phyloP scores from a whole-genome alignment of 2,888 invertebrate species.

The Drosophila nr. fundita region DNA sequence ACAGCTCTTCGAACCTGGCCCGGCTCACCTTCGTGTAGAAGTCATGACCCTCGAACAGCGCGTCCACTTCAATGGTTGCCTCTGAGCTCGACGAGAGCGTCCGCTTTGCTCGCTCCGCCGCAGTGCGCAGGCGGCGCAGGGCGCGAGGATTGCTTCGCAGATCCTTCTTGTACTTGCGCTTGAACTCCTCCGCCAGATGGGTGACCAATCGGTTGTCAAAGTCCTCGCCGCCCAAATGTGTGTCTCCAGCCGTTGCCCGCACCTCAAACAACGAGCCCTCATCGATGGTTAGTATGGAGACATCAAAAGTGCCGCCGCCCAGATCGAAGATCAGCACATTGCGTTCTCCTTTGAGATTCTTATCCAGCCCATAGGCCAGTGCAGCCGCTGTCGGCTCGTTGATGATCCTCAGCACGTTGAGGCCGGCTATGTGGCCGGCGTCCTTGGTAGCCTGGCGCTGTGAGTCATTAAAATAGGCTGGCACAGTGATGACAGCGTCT shows the following conservation, averaged over 20 bases:
- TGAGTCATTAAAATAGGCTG: conserved; percentile 29
- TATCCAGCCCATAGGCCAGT: conserved; percentile 26
- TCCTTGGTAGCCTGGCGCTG: conserved; percentile 25
- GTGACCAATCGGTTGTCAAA: conserved; percentile 24
- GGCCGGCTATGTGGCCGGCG: conserved; percentile 25
- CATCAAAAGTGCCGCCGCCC: conserved; percentile 85
- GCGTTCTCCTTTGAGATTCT: conserved; percentile 25
- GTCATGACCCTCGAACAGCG: conserved; percentile 29
- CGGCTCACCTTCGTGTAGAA: conserved; percentile 17
- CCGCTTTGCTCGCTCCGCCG: conserved; percentile 31
- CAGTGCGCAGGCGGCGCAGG: not conserved
- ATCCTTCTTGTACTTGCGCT: conserved; percentile 15
- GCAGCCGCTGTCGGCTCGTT: conserved; percentile 29
- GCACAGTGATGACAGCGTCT: conserved; percentile 64
- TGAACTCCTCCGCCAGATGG: conserved; percentile 27
- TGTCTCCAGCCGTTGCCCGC: conserved; percentile 28
- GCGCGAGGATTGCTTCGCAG: not conserved
- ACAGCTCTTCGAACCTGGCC: not conserved
- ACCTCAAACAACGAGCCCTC: conserved; percentile 30
- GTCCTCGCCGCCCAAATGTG: conserved; percentile 34
- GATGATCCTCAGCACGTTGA: conserved; percentile 23
- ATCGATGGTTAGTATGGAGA: conserved; percentile 23
- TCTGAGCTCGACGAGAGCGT: conserved; percentile 30
- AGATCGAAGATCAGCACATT: conserved; percentile 66
- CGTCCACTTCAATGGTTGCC: conserved; percentile 29